Base-by-base conservation (phyloP, 2,797 vertebrate species). In the Streptopelia turtur region DNA sequence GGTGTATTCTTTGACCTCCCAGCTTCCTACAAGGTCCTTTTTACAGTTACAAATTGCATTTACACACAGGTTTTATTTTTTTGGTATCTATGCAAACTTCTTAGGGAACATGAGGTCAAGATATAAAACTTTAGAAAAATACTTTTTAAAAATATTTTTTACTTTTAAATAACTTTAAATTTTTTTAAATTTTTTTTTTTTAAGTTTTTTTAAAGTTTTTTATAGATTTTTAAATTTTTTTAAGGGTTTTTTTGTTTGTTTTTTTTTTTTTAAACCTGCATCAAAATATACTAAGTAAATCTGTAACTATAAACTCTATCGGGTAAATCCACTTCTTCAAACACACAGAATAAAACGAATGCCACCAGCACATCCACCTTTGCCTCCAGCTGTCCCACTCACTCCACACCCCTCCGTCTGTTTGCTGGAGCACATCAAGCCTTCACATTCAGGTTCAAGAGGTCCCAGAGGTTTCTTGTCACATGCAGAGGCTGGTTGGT, bases 51-150 rank as follows among this genome's bases (percentile, higher is more conserved):
- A 72, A 78, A 68, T 63, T 69, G 63, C 33, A 81, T 82, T 83
- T 79, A 80, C 55, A 78, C 16, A n/a, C 3, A 4, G 57, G 63
- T 18, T 31, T 70, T 53, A 14, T 39, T 37, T 52, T 37, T 43
- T 77, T 52, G 39, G 60, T 37, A 57, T 30, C 64, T 83, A n/a
- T 45, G 16, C 78, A 79, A 94, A 45, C 37, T 65, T 89, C 66
- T 76, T 86, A 60, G 37, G 7, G 20, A 53, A 94, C 30, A 71
- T 24, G 37, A 81, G 55, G 43, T 37, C 43, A 91, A 72, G 65
- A 93, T 55, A 90, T 50, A 95, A 94, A 96, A 66, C n/a, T 70
- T 96, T 87, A 91, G 65, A 96, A 97, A 96, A 97, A 96, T 74
- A 96, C 59, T 37, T 33, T 21, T 22, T 21, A 47, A 47, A 41